Percentiles rank a stretch among this genome's conserved stretches.
Evolutionary conservation across 2,888 invertebrate species (phyloP).

Genomic region (Dasysyrphus tricinctus): DNA sequence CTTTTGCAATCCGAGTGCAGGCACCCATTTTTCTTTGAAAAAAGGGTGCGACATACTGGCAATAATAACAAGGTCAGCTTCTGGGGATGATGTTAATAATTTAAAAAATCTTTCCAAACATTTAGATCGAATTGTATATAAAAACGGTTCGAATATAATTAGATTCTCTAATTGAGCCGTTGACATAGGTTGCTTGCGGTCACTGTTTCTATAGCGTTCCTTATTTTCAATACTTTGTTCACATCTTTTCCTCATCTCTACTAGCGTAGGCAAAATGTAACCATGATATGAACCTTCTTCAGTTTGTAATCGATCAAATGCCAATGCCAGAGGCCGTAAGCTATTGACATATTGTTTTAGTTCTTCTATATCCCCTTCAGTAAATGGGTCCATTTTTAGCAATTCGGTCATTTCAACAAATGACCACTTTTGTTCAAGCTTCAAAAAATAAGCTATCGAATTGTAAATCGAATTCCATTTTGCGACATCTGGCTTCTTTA

Average conservation of each 20-base stretch:
- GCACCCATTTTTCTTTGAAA: neutral
- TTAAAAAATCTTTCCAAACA: neutral
- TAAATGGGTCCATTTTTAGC: neutral
- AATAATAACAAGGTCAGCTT: neutral
- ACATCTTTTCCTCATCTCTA: neutral
- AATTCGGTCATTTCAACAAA: neutral
- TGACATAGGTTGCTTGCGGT: too few species aligned
- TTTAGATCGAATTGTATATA: neutral
- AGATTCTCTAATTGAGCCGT: neutral
- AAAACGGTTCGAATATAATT: neutral
- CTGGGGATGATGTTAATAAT: neutral
- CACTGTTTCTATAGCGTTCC: neutral
- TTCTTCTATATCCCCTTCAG: neutral
- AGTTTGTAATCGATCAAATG: neutral
- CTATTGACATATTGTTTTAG: neutral
- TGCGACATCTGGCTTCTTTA: neutral
- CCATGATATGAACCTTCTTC: neutral
- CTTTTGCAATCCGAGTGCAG: neutral
- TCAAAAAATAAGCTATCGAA: neutral
- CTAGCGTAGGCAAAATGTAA: neutral
- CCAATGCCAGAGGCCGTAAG: neutral
- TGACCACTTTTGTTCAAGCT: neutral
- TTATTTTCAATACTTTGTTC: neutral
- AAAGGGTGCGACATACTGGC: neutral
- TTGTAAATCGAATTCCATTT: neutral